Evolutionary conservation across 2,113 vertebrate species (phyloP), one percentile per base, ranked within the genome.

Genomic region (Hydrochoerus hydrochaeris): DNA sequence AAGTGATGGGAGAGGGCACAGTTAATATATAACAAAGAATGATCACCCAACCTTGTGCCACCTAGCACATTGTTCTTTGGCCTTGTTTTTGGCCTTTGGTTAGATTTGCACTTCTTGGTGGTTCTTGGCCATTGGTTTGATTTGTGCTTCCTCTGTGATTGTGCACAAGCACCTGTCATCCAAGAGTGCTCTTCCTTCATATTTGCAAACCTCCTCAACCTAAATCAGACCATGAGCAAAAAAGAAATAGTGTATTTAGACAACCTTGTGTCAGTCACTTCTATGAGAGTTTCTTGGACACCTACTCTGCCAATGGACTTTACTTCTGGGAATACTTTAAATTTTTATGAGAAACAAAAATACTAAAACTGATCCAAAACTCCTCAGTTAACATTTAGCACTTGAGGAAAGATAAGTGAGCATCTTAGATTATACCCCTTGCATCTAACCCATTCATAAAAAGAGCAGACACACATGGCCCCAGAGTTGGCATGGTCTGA

Each of bases 291-390:
- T 85, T 91, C 63, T 91, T 82, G n/a, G 92, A 46, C 58, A 35
- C 38, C 38, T 75, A 67, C 41, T 30, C 32, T 58, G 26, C 44
- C n/a, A 22, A 60, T 75, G 13, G 86, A 26, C 3, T 84, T 78
- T 38, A 82, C 38, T 95, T 78, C 82, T 71, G 77, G n/a, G 35
- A 60, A n/a, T 83, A 62, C 30, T 93, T 90, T 69, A 85, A 95
- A 65, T 88, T 91, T 3, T 93, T 28, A 32, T 28, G 46, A 67
- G 71, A 44, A 90, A 67, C 13, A 84, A 44, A 28, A 75, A 65
- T 20, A 62, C 32, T 30, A 22, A 10, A 65, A 69, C 5, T 32
- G 78, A 26, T 13, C 30, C 41, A 57, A 88, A 85, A 38, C 2
- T 77, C 28, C 7, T 91, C 35, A 77, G 57, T 80, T 71, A 95